These are phyloP conservation scores for Gila orcuttii DNA, from an alignment of 2,113 vertebrate genomes.

Conservation along the genomic window DNA sequence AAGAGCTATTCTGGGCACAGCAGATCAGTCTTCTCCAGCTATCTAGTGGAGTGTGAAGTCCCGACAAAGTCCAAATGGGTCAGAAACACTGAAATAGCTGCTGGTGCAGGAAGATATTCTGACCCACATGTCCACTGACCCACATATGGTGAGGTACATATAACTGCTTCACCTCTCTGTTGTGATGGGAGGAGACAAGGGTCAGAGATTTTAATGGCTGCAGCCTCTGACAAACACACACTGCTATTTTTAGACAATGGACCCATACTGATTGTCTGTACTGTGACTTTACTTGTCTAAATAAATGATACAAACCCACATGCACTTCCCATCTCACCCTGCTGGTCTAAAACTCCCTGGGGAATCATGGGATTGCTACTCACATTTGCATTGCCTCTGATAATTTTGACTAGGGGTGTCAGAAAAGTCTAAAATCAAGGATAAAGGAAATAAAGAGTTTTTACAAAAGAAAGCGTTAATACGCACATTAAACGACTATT, in stretches of 20 bases:
- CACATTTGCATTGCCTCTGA: background rate
- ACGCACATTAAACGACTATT: background rate
- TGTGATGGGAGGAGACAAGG: background rate
- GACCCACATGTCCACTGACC: slow-evolving; percentile 72
- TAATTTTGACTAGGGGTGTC: background rate
- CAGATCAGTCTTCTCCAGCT: background rate
- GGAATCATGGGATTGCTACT: background rate
- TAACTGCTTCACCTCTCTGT: slow-evolving; percentile 39
- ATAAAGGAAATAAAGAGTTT: background rate
- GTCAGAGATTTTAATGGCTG: slow-evolving; percentile 5
- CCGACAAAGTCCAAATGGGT: slow-evolving; percentile 49
- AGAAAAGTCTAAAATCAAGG: background rate
- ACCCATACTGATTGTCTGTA: background rate
- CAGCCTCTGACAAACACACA: background rate
- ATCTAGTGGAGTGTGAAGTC: slow-evolving; percentile 29
- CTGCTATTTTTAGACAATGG: background rate
- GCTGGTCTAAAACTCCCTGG: background rate
- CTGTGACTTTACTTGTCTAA: background rate
- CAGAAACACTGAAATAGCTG: slow-evolving; percentile 67
- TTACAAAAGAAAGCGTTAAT: too few relatives aligned
- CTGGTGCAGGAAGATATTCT: slow-evolving; percentile 62
- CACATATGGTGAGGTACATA: slow-evolving; percentile 65
- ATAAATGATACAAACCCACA: background rate
- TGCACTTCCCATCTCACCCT: background rate
- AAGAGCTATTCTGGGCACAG: slow-evolving; percentile 29